Evolutionary conservation across 1,140 invertebrate genomes (phyloP).

Genomic region (Pseudobourletiella spinata): DNA sequence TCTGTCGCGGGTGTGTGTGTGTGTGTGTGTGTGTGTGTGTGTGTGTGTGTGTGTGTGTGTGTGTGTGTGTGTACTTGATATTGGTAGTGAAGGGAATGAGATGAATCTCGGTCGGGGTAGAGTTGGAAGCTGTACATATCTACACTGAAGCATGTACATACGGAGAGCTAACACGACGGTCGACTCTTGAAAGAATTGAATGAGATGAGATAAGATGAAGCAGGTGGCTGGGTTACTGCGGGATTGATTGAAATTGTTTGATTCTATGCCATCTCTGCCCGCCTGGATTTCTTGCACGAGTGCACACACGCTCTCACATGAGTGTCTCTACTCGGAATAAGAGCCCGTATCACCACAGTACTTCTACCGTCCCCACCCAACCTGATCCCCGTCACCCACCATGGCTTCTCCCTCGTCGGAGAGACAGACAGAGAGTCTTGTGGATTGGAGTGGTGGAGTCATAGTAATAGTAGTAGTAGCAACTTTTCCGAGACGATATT

Average conservation of each 20-base stretch:
- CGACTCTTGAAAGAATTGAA: slow-evolving; percentile 5
- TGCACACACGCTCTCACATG: too few relatives aligned
- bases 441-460: too few relatives aligned
- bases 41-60: background rate
- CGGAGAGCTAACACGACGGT: background rate
- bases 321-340: too few relatives aligned
- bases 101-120: background rate
- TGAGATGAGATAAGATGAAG: slow-evolving; percentile 4
- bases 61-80: background rate
- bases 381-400: too few relatives aligned
- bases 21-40: background rate
- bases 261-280: slow-evolving; percentile 1
- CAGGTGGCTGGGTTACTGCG: slow-evolving; percentile 5
- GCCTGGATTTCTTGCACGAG: background rate
- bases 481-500: too few relatives aligned
- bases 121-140: background rate
- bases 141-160: too few relatives aligned
- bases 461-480: too few relatives aligned
- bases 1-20: background rate
- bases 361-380: too few relatives aligned
- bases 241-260: slow-evolving; percentile 3
- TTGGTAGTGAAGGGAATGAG: background rate
- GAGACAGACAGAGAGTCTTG: too few relatives aligned
- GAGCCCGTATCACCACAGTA: too few relatives aligned
- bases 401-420: too few relatives aligned